Conservation (phyloP, 2,888 invertebrate genomes). For the Endomychus coccineus region DNA sequence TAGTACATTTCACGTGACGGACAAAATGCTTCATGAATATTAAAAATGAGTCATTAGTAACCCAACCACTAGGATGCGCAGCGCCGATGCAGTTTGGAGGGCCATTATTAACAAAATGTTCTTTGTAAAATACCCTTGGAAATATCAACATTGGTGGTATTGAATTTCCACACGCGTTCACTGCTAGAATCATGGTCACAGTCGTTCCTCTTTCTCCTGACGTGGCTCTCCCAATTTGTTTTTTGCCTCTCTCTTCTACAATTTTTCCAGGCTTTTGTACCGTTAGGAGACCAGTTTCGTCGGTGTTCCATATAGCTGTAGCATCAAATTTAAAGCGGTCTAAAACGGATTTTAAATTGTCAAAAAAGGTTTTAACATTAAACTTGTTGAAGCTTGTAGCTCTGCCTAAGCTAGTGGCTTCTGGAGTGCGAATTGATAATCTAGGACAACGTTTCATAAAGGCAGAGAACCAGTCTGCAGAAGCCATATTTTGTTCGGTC, state of each 20-base stretch:
- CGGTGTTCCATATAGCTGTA: conserved; percentile 10
- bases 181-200: too few species aligned
- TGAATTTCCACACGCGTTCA: too few species aligned
- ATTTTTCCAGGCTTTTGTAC: too few species aligned
- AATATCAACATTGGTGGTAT: too few species aligned
- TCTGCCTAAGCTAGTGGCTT: conserved; percentile 18
- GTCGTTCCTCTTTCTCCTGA: too few species aligned
- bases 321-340: conserved; percentile 10
- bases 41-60: conserved; percentile 3
- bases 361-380: conserved; percentile 14
- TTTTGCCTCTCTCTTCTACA: too few species aligned
- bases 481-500: conserved; percentile 14
- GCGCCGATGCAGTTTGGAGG: too few species aligned
- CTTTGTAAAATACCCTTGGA: too few species aligned
- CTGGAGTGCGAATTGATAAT: conserved; percentile 8
- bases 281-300: too few species aligned
- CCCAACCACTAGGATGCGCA: conserved; percentile 4
- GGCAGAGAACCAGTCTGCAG: conserved; percentile 16
- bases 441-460: conserved; percentile 13
- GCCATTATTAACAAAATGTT: too few species aligned
- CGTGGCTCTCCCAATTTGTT: too few species aligned
- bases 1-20: not conserved
- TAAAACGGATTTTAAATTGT: conserved; percentile 9
- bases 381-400: conserved; percentile 17
- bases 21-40: conserved; percentile 7